Evolutionary conservation across 2,888 invertebrate species (phyloP).

Genomic region (Hetaerina titia): DNA sequence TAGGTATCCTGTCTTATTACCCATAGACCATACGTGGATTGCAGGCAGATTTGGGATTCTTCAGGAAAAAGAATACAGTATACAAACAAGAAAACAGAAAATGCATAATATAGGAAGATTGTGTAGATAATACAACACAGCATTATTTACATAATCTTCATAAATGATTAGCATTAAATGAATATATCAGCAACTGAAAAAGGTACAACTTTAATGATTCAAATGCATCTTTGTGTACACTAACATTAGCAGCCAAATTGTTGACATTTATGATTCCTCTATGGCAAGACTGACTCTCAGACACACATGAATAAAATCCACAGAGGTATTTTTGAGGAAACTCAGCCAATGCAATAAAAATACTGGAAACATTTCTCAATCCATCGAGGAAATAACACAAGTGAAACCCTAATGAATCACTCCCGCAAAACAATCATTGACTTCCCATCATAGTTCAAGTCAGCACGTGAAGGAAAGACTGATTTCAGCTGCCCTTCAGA

Average conservation of each 20-base stretch:
- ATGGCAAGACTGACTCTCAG: not conserved
- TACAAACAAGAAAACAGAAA: no score
- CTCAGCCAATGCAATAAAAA: not conserved
- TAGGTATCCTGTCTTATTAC: no score
- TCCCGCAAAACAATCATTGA: not conserved
- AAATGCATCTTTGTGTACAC: not conserved
- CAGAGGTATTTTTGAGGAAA: not conserved
- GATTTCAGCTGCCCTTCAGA: slow-evolving; percentile 84
- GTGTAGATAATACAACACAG: no score
- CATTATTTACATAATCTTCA: no score
- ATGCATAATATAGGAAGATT: no score
- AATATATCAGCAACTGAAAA: not conserved
- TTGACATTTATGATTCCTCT: not conserved
- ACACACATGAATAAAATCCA: not conserved
- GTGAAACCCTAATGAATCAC: not conserved
- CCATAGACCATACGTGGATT: no score
- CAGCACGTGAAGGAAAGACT: slow-evolving; percentile 89
- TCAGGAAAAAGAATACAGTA: no score
- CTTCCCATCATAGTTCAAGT: slow-evolving; percentile 77
- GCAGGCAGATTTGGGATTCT: no score
- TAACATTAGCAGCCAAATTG: not conserved
- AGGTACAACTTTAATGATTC: not conserved
- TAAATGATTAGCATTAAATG: not conserved
- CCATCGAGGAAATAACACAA: not conserved
- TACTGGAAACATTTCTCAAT: not conserved